Base-by-base conservation (phyloP, 2,797 vertebrate species). In the Sandelia bainsii region DNA sequence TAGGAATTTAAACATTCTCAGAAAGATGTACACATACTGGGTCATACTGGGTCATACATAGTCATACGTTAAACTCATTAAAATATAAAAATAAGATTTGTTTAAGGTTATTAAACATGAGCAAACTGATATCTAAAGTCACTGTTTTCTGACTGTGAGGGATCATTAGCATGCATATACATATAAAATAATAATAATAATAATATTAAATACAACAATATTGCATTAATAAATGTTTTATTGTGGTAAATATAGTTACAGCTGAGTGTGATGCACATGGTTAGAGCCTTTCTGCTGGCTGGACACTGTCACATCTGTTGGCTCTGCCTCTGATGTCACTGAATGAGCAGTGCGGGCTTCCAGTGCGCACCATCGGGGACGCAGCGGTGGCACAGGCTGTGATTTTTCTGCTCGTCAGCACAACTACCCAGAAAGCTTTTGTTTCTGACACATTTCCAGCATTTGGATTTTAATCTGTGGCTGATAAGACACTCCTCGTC, bases 311-410 rank as follows among this genome's bases (percentile, higher is more conserved):
- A 77, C 68, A 64, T 81, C 66, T 83, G 78, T 80, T 81, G 80
- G 69, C 78, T 80, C 74, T 85, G 56, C 76, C 83, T 90, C 89
- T 95, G 92, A 94, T 93, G 92, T 93, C 93, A 93, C 84, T 86
- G 85, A 81, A 62, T 83, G 88, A 87, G 87, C 89, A 83, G 87
- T 86, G 81, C 87, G 82, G 85, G 82, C 83, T 88, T 85, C 68
- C 82, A 89, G 87, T 73, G 87, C 83, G 86, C 90, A 86, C 75
- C 72, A 71, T 62, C 74, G 78, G 85, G 91, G 70, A 85, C 87
- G 78, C 82, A 89, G 80, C 78, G 46, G 85, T 86, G 83, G 62
- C 80, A 82, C 91, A 75, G 76, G 12, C 80, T 77, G 75, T 23
- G 65, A 25, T 19, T 80, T 42, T 42, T 69, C 59, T 39, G 51